These are phyloP conservation scores for Corella eumyota DNA, from an alignment of 23 tunicate genomes.

Conservation along the genomic window DNA sequence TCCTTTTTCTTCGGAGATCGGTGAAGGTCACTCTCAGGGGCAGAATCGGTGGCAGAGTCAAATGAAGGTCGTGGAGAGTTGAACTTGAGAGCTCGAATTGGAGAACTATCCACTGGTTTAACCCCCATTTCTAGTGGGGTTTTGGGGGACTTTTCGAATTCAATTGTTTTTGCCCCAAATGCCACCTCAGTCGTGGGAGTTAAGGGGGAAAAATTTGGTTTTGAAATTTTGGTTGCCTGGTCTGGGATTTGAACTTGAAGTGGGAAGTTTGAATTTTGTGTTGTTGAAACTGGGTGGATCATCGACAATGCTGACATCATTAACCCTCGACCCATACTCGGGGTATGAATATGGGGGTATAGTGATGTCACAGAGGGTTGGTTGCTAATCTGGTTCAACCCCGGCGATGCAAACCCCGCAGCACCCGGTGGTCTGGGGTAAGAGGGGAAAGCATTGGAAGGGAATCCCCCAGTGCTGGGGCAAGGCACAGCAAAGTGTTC, in stretches of 20 bases:
- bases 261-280: background rate
- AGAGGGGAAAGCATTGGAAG: too few species aligned
- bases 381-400: constrained; percentile 2
- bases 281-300: constrained; percentile 2
- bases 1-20: constrained; percentile 4
- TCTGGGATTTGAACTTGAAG: background rate
- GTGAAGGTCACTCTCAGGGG: constrained; percentile 57
- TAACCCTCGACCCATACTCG: constrained; percentile 25
- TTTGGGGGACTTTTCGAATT: background rate
- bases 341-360: constrained; percentile 62
- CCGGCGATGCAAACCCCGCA: constrained; percentile 62
- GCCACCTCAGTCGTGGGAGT: background rate
- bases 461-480: too few species aligned
- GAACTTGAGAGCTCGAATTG: background rate
- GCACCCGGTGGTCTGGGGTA: constrained; percentile 29
- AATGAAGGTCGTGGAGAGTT: background rate
- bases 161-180: background rate
- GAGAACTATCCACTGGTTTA: background rate
- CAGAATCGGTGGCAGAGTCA: constrained; percentile 86
- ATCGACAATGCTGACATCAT: constrained; percentile 73
- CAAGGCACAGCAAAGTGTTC: too few species aligned
- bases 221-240: background rate
- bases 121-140: background rate
- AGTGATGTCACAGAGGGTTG: constrained; percentile 17
- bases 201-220: background rate